Conservation (phyloP, 2,888 invertebrate species). For the Cosmia pyralina region DNA sequence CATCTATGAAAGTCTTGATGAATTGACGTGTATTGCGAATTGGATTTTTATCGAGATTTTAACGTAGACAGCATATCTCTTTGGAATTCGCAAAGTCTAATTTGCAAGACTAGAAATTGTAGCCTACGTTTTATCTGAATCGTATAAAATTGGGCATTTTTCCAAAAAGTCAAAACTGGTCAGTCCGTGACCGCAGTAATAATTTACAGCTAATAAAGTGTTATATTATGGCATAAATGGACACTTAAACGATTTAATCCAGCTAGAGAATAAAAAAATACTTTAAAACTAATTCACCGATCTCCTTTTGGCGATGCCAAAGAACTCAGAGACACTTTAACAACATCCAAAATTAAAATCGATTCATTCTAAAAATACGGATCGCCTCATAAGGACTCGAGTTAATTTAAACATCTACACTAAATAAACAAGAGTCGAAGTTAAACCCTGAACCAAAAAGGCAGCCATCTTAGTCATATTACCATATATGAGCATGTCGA, state of each 20-base stretch:
- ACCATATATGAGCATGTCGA: constrained; percentile 82
- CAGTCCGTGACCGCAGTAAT: neutral
- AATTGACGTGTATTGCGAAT: constrained; percentile 64
- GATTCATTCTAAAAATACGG: constrained; percentile 56
- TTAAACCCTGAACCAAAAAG: constrained; percentile 80
- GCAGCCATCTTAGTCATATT: constrained; percentile 84
- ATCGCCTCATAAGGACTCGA: constrained; percentile 51
- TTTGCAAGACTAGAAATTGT: constrained; percentile 10
- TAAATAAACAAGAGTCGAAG: constrained; percentile 71
- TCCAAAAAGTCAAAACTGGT: constrained; percentile 22
- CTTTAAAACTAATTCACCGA: constrained; percentile 26
- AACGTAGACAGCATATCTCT: constrained; percentile 19
- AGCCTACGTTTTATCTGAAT: neutral
- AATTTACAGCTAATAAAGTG: constrained; percentile 27
- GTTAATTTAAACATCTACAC: constrained; percentile 62
- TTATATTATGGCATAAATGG: constrained; percentile 32
- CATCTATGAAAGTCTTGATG: constrained; percentile 78
- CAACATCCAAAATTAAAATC: constrained; percentile 44
- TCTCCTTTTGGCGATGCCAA: constrained; percentile 42
- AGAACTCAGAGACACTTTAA: constrained; percentile 41
- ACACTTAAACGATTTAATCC: constrained; percentile 14
- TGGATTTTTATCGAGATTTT: constrained; percentile 40
- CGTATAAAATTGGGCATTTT: neutral
- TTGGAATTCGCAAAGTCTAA: neutral
- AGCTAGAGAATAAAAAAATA: constrained; percentile 36